These are phyloP conservation scores for Agrypnus murinus DNA, from an alignment of 2,888 invertebrate species.

Conservation along the genomic window DNA sequence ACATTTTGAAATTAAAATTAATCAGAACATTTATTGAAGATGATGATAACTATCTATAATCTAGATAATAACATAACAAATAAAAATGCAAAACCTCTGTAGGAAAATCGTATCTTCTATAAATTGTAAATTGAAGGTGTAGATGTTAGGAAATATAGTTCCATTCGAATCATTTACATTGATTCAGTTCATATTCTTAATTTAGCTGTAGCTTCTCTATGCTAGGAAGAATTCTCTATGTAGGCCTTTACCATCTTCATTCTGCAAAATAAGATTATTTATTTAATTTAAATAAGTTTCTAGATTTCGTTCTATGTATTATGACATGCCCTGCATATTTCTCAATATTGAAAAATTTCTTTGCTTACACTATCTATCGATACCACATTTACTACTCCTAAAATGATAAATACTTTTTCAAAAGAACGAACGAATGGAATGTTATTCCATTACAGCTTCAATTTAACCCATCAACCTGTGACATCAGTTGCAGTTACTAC, in stretches of 20 bases:
- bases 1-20: constrained; percentile 29
- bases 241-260: constrained; percentile 71
- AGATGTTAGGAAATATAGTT: constrained; percentile 23
- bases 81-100: constrained; percentile 41
- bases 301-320: too few relatives aligned
- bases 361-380: too few relatives aligned
- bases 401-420: too few relatives aligned
- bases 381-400: too few relatives aligned
- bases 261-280: constrained; percentile 63
- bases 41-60: constrained; percentile 17
- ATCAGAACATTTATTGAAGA: constrained; percentile 26
- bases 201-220: constrained; percentile 78
- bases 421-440: too few relatives aligned
- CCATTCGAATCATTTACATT: constrained; percentile 57
- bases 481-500: too few relatives aligned
- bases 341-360: too few relatives aligned
- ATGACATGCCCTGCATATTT: too few relatives aligned
- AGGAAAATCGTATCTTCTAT: constrained; percentile 42
- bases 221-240: constrained; percentile 78
- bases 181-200: constrained; percentile 73
- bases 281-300: too few relatives aligned
- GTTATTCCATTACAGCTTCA: too few relatives aligned
- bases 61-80: constrained; percentile 36
- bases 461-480: too few relatives aligned
- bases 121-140: constrained; percentile 1